Percentiles rank a stretch among this genome's conserved stretches.
Evolutionary conservation across 2,797 vertebrate genomes (phyloP).

Genomic region (Sebastes elongatus): DNA sequence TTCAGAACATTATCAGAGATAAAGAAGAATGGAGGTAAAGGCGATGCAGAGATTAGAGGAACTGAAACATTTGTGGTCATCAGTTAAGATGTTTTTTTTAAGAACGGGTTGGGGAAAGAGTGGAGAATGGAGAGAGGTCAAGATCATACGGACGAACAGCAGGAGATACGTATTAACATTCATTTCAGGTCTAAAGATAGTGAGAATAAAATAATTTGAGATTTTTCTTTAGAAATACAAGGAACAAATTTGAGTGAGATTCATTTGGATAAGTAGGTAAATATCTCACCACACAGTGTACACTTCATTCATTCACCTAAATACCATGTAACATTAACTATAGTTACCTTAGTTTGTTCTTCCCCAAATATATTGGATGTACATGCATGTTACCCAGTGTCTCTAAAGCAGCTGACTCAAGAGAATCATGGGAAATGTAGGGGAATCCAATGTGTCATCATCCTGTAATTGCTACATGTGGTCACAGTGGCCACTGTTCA

Average conservation of each 20-base stretch:
- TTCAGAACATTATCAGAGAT: constrained; percentile 53
- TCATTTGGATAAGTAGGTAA: background rate
- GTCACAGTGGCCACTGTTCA: background rate
- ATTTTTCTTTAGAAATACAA: background rate
- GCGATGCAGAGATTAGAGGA: constrained; percentile 26
- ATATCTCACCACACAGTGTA: background rate
- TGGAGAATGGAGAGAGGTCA: background rate
- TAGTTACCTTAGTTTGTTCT: background rate
- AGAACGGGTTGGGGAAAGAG: background rate
- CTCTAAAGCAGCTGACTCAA: background rate
- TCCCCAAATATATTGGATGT: background rate
- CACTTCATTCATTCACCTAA: background rate
- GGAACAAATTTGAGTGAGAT: background rate
- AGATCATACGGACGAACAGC: background rate
- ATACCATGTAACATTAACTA: background rate
- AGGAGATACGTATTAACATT: background rate
- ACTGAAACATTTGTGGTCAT: constrained; percentile 22
- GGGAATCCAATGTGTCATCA: background rate
- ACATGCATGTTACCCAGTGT: background rate
- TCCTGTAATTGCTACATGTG: background rate
- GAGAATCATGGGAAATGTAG: background rate
- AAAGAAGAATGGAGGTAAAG: constrained; percentile 40
- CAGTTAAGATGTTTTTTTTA: background rate
- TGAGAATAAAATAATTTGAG: background rate
- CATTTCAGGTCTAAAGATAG: background rate